Evolutionary conservation across 2,888 invertebrate genomes (phyloP).

Genomic region (Thera britannica): DNA sequence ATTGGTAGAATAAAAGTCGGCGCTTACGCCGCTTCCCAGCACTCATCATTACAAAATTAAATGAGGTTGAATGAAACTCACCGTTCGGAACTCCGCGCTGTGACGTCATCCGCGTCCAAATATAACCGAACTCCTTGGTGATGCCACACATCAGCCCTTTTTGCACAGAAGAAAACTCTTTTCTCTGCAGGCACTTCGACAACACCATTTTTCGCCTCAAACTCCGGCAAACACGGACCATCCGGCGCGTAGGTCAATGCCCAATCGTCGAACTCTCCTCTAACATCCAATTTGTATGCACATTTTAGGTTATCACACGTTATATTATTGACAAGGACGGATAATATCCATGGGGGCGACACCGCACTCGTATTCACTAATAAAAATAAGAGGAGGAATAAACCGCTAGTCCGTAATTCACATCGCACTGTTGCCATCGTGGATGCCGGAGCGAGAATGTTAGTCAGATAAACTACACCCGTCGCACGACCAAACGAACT

Average conservation of each 20-base stretch:
- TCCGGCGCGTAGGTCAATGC: slow-evolving; percentile 66
- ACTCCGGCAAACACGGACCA: slow-evolving; percentile 50
- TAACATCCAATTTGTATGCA: slow-evolving; percentile 67
- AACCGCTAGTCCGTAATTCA: slow-evolving; percentile 73
- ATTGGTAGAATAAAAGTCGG: not conserved
- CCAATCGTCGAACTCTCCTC: slow-evolving; percentile 64
- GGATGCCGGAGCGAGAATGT: slow-evolving; percentile 26
- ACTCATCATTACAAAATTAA: slow-evolving; percentile 19
- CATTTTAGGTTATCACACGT: slow-evolving; percentile 63
- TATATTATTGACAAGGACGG: slow-evolving; percentile 60
- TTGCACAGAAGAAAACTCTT: slow-evolving; percentile 71
- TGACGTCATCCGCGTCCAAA: slow-evolving; percentile 80
- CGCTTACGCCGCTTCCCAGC: slow-evolving; percentile 12
- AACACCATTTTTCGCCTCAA: slow-evolving; percentile 52
- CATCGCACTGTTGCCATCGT: slow-evolving; percentile 64
- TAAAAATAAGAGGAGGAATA: slow-evolving; percentile 77
- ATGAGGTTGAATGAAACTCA: slow-evolving; percentile 50
- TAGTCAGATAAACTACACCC: not conserved
- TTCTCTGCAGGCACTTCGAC: slow-evolving; percentile 55
- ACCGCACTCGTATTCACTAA: slow-evolving; percentile 65
- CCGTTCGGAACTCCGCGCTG: slow-evolving; percentile 50
- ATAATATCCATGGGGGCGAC: slow-evolving; percentile 77
- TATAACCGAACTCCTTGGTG: slow-evolving; percentile 71
- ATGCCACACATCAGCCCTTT: slow-evolving; percentile 63
- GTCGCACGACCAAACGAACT: not conserved